Base-by-base conservation (phyloP, 2,888 invertebrate species). In the Buathra laborator region DNA sequence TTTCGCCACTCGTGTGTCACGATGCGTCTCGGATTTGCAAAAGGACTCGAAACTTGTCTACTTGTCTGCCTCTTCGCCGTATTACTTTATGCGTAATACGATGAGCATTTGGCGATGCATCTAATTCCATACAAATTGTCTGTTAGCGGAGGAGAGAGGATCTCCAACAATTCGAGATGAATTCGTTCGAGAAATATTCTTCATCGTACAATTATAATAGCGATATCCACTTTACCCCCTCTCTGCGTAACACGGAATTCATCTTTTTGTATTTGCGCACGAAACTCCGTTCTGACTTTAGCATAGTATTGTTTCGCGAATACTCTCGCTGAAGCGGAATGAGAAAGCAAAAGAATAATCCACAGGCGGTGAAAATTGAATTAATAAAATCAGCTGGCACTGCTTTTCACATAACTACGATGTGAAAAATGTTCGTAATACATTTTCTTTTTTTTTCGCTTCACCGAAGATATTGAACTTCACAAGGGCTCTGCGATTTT, bases 1-100 rank as follows among this genome's bases (percentile, higher is more conserved):
- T 14, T 56, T 70, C 32, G 51, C 14, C 48, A 43, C 19, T 51
- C 51, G 56, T 70, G 51, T 56, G 67, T 59, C 14, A 24, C 32
- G 70, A 44, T 62, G 51, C 64, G 43, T 71, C 37, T 62, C 48
- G 62, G 12, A 37, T 70, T 78, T 79, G 14, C 78, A 79, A 79
- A 68, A 70, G 46, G 46, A 71, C 62, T 62, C 48, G 48, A 70
- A 79, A 71, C 62, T 79, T 64, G 78, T 37, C n/a, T 79, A 1
- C 46, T 48, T 32, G 56, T 12, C 12, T 14, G 3, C 29, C 43
- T 10, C 9, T 43, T 12, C 37, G 19, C 53, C 53, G 19, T 53
- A 53, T 19, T 76, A 43, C 37, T 43, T 16, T 12, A n/a, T 67
- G 29, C 53, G 16, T 67, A 37, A 10, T 53, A 64, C n/a, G 48